phyloP scores from a whole-genome alignment of 2,797 vertebrate genomes.

The Siniperca scherzeri region DNA sequence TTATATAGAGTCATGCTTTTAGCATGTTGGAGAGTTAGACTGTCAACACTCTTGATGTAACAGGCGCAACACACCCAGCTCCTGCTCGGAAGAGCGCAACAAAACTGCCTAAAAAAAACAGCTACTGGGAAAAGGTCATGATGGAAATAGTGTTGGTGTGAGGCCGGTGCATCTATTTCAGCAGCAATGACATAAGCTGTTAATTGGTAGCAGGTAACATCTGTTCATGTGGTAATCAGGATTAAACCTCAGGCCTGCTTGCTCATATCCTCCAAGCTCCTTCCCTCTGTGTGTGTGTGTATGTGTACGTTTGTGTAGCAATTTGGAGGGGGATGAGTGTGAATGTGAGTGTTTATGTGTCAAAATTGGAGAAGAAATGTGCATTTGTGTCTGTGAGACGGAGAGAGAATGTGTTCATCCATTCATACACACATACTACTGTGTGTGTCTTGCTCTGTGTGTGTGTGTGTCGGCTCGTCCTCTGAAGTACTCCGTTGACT shows the following conservation, averaged over 20 bases:
- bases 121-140: constrained; percentile 54
- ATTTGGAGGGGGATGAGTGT: constrained; percentile 18
- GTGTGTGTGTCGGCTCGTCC: constrained; percentile 32
- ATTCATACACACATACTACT: constrained; percentile 13
- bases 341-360: constrained; percentile 34
- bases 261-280: constrained; percentile 77
- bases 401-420: constrained; percentile 15
- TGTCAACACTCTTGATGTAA: constrained; percentile 61
- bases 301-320: constrained; percentile 3
- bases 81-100: constrained; percentile 63
- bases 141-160: constrained; percentile 61
- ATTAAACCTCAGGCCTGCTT: constrained; percentile 78
- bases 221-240: constrained; percentile 87
- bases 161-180: constrained; percentile 83
- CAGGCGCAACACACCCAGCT: constrained; percentile 38
- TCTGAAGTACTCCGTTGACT: constrained; percentile 88
- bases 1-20: constrained; percentile 26
- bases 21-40: constrained; percentile 46
- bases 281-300: constrained; percentile 18
- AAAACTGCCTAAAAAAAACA: constrained; percentile 52
- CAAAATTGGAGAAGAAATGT: constrained; percentile 18
- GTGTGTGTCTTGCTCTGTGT: neutral
- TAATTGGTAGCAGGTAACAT: constrained; percentile 93
- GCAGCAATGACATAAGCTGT: constrained; percentile 87
- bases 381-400: constrained; percentile 36